Conservation (phyloP, 2,888 invertebrate species). For the Acronicta alni region DNA sequence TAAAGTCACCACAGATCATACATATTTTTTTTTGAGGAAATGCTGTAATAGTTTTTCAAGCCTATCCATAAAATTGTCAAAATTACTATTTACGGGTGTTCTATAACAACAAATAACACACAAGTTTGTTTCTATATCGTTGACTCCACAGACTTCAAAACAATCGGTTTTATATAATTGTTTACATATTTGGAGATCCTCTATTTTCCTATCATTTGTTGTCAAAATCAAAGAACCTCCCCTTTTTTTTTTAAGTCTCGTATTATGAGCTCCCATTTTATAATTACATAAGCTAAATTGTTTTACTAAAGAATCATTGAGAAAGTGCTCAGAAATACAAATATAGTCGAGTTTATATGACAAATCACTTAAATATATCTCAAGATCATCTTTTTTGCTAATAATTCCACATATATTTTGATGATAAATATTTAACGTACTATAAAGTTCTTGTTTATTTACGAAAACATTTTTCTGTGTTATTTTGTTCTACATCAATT, state of each 20-base stretch:
- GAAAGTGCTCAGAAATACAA: slow-evolving; percentile 1
- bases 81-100: neutral
- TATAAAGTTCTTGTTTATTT: too few relatives aligned
- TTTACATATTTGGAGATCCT: slow-evolving; percentile 5
- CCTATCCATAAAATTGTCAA: too few relatives aligned
- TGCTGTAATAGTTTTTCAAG: slow-evolving; percentile 5
- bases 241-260: slow-evolving; percentile 9
- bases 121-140: slow-evolving; percentile 1
- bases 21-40: slow-evolving; percentile 1
- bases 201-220: neutral
- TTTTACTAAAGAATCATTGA: neutral
- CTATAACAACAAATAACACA: slow-evolving; percentile 7
- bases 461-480: too few relatives aligned
- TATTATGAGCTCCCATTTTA: slow-evolving; percentile 6
- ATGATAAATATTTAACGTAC: too few relatives aligned
- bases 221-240: slow-evolving; percentile 9
- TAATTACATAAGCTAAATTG: slow-evolving; percentile 4
- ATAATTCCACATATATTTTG: too few relatives aligned
- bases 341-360: too few relatives aligned
- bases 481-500: too few relatives aligned
- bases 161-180: slow-evolving; percentile 6
- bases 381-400: too few relatives aligned
- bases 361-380: too few relatives aligned
- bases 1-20: slow-evolving; percentile 5
- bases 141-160: slow-evolving; percentile 11